Percentiles rank a stretch among this genome's conserved stretches.
These are phyloP conservation scores for Gobio occitaniae DNA, from an alignment of 2,797 vertebrate species.

Conservation along the genomic window DNA sequence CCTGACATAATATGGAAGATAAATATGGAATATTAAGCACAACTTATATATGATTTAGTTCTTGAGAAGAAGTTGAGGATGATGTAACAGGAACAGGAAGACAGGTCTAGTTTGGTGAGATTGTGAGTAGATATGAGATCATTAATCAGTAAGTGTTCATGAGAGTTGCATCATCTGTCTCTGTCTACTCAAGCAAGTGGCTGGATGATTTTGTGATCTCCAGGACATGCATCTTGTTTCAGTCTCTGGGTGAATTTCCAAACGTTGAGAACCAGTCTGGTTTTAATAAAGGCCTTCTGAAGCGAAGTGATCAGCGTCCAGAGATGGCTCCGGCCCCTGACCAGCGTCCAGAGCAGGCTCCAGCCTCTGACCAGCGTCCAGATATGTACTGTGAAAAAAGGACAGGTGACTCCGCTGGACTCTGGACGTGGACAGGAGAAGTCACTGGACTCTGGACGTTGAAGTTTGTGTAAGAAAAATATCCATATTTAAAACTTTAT, in stretches of 20 bases:
- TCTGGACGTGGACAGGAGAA: too few species aligned
- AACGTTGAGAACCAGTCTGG: not conserved
- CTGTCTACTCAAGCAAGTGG: not conserved
- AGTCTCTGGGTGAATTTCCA: not conserved
- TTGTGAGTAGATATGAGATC: not conserved
- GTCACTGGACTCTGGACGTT: too few species aligned
- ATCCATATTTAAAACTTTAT: too few species aligned
- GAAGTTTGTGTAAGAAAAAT: too few species aligned
- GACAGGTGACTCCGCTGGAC: too few species aligned
- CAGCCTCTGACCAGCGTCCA: too few species aligned
- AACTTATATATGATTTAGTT: not conserved
- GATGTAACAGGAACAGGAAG: not conserved
- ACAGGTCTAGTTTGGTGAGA: too few species aligned
- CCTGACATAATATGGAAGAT: not conserved
- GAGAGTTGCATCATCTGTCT: slow-evolving; percentile 7
- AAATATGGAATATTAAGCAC: not conserved
- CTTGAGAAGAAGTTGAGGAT: not conserved
- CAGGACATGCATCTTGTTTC: not conserved
- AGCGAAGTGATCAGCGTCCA: too few species aligned
- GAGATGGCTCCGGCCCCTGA: too few species aligned
- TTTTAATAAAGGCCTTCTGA: too few species aligned
- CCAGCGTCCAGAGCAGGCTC: too few species aligned
- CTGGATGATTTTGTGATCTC: not conserved
- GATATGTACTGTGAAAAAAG: too few species aligned
- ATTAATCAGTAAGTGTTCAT: not conserved